Evolutionary conservation across 2,888 invertebrate genomes (phyloP).

Genomic region (Drosophila basisetae): DNA sequence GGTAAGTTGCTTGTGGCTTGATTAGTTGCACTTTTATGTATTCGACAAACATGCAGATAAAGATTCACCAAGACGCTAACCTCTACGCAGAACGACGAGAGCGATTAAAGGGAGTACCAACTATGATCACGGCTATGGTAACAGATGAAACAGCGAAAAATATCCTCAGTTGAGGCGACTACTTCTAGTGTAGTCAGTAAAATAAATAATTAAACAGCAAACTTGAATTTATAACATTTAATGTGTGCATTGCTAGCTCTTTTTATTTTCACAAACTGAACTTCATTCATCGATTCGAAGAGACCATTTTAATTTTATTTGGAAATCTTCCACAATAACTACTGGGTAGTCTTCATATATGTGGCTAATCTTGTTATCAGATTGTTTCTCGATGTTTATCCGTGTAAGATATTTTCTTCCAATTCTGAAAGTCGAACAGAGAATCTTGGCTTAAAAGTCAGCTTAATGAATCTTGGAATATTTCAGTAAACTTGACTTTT

Average conservation of each 20-base stretch:
- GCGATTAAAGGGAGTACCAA: background rate
- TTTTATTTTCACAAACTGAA: background rate
- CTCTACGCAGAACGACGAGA: background rate
- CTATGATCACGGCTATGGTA: background rate
- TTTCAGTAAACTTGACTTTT: background rate
- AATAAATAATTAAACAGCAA: background rate
- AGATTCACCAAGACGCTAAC: background rate
- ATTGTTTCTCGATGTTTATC: too few relatives aligned
- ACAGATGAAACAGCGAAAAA: background rate
- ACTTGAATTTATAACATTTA: background rate
- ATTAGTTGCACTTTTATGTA: background rate
- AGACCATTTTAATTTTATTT: background rate
- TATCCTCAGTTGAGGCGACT: background rate
- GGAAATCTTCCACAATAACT: background rate
- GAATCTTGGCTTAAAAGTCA: background rate
- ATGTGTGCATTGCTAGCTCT: background rate
- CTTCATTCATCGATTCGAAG: background rate
- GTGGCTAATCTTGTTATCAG: background rate
- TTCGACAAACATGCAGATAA: background rate
- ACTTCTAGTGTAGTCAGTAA: background rate
- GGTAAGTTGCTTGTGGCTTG: background rate
- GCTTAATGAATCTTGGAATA: background rate
- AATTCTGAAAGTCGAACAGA: accelerated
- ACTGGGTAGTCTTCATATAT: background rate
- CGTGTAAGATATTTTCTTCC: background rate